Conservation (phyloP, 1,140 invertebrate species). For the Drosophila equinoxialis region DNA sequence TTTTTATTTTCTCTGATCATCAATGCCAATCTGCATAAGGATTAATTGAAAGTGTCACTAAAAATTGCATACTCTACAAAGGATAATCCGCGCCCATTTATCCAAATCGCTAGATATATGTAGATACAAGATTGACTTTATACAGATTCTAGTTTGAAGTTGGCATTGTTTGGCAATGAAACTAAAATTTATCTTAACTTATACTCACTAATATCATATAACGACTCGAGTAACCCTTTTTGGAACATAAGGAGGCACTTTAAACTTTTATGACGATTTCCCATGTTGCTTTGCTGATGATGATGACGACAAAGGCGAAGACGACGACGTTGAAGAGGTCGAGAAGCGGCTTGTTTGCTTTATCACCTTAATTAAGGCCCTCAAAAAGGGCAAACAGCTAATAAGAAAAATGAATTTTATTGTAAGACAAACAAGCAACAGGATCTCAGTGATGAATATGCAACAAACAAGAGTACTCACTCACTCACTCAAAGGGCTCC, state of each 20-base stretch:
- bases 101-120: too few relatives aligned
- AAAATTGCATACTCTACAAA: too few relatives aligned
- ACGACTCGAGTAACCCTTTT: neutral
- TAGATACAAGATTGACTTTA: too few relatives aligned
- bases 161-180: too few relatives aligned
- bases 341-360: slow-evolving; percentile 38
- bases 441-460: slow-evolving; percentile 6
- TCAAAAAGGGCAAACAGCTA: slow-evolving; percentile 33
- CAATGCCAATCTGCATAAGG: too few relatives aligned
- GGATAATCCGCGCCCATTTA: too few relatives aligned
- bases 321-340: too few relatives aligned
- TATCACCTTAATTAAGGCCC: slow-evolving; percentile 58
- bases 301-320: slow-evolving; percentile 2
- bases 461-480: slow-evolving; percentile 31
- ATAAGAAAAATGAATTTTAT: slow-evolving; percentile 53
- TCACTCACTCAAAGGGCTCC: slow-evolving; percentile 20
- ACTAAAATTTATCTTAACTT: too few relatives aligned
- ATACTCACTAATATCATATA: neutral
- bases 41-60: too few relatives aligned
- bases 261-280: slow-evolving; percentile 29
- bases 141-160: too few relatives aligned
- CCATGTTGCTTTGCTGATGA: slow-evolving; percentile 10
- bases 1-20: too few relatives aligned
- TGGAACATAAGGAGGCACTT: neutral
- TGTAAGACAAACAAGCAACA: slow-evolving; percentile 15